phyloP scores from a whole-genome alignment of 1,140 invertebrate genomes.

The Drosophila virilis region DNA sequence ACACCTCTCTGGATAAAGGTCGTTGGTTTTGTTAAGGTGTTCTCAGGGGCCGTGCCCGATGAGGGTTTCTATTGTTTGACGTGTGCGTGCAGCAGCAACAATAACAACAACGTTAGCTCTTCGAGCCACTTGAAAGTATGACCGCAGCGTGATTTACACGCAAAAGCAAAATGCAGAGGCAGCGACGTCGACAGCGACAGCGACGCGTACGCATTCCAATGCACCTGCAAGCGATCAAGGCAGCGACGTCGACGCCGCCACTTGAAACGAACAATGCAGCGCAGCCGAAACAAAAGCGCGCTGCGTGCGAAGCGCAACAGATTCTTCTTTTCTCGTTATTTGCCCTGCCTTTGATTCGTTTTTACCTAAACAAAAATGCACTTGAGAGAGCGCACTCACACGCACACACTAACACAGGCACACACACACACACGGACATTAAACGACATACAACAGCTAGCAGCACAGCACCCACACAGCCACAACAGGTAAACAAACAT shows the following conservation, averaged over 20 bases:
- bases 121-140: slow-evolving; percentile 76
- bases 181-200: slow-evolving; percentile 46
- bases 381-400: slow-evolving; percentile 67
- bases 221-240: slow-evolving; percentile 66
- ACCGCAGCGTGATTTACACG: slow-evolving; percentile 79
- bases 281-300: slow-evolving; percentile 50
- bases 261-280: slow-evolving; percentile 75
- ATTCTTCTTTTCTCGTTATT: slow-evolving; percentile 80
- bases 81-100: slow-evolving; percentile 44
- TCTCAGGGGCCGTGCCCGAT: slow-evolving; percentile 38
- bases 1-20: slow-evolving; percentile 71
- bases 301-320: slow-evolving; percentile 75
- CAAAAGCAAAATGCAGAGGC: slow-evolving; percentile 48
- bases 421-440: slow-evolving; percentile 12
- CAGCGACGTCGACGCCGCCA: slow-evolving; percentile 55
- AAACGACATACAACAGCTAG: slow-evolving; percentile 18
- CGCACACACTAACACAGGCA: slow-evolving; percentile 21
- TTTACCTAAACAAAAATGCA: slow-evolving; percentile 81
- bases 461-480: slow-evolving; percentile 40
- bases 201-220: slow-evolving; percentile 69
- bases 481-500: slow-evolving; percentile 79
- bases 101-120: slow-evolving; percentile 34
- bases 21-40: slow-evolving; percentile 67
- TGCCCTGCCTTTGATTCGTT: slow-evolving; percentile 78
- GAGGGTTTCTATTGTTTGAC: slow-evolving; percentile 68